Conservation (phyloP, 2,797 vertebrate species). For the Centropyge bicolor region DNA sequence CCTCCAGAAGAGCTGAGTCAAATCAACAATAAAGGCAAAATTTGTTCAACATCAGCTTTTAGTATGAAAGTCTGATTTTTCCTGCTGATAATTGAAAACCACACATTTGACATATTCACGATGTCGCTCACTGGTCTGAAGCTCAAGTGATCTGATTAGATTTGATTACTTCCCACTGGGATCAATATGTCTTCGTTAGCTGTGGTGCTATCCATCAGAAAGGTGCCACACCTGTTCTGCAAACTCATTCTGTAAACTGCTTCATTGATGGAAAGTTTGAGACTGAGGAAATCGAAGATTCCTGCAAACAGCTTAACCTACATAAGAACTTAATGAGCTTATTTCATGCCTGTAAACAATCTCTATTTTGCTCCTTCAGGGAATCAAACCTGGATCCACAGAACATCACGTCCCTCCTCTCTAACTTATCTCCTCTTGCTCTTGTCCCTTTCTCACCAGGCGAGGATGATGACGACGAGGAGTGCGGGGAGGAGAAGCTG, state of each 20-base stretch:
- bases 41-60: neutral
- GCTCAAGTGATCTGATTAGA: neutral
- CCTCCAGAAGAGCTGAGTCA: neutral
- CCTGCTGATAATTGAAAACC: neutral
- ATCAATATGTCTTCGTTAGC: constrained; percentile 16
- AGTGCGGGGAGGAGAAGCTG: constrained; percentile 98
- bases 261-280: neutral
- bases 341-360: neutral
- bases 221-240: neutral
- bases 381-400: neutral
- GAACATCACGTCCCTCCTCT: neutral
- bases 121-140: neutral
- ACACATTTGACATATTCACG: neutral
- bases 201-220: neutral
- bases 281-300: neutral
- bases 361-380: neutral
- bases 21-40: neutral
- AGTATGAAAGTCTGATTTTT: neutral
- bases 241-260: neutral
- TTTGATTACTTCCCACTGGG: neutral
- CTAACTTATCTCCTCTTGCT: neutral
- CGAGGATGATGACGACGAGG: constrained; percentile 96
- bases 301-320: neutral
- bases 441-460: constrained; percentile 78
- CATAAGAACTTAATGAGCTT: neutral